Conservation (phyloP, 2,888 invertebrate genomes). For the Lithophane leautieri region DNA sequence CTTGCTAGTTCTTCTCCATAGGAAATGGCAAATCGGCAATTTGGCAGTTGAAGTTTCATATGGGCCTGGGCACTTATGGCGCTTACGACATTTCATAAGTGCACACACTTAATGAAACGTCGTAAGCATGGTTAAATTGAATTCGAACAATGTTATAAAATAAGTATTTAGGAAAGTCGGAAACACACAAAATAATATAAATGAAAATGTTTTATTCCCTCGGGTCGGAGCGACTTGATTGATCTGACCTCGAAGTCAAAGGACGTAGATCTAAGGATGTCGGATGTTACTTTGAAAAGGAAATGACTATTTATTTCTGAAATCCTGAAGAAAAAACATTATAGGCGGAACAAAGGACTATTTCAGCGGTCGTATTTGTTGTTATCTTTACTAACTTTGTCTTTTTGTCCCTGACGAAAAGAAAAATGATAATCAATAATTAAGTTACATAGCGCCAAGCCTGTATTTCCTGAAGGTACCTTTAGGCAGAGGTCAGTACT, state of each 20-base stretch:
- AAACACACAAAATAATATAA: constrained; percentile 24
- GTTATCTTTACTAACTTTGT: background rate
- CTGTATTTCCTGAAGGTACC: background rate
- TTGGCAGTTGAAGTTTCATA: too few species aligned
- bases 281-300: constrained; percentile 15
- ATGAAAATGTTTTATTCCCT: constrained; percentile 36
- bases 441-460: background rate
- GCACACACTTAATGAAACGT: too few species aligned
- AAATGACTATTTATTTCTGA: constrained; percentile 24
- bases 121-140: too few species aligned
- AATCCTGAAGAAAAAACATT: constrained; percentile 5
- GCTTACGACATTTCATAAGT: too few species aligned
- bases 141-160: background rate
- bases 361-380: background rate
- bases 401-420: background rate
- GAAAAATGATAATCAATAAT: background rate
- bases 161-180: constrained; percentile 9
- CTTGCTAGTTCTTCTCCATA: background rate
- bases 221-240: constrained; percentile 13
- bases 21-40: background rate
- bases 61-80: too few species aligned
- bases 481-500: background rate
- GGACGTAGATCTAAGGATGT: background rate
- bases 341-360: constrained; percentile 6
- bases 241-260: constrained; percentile 26